Conservation (phyloP, 2,888 invertebrate genomes). For the Horisme vitalbata region DNA sequence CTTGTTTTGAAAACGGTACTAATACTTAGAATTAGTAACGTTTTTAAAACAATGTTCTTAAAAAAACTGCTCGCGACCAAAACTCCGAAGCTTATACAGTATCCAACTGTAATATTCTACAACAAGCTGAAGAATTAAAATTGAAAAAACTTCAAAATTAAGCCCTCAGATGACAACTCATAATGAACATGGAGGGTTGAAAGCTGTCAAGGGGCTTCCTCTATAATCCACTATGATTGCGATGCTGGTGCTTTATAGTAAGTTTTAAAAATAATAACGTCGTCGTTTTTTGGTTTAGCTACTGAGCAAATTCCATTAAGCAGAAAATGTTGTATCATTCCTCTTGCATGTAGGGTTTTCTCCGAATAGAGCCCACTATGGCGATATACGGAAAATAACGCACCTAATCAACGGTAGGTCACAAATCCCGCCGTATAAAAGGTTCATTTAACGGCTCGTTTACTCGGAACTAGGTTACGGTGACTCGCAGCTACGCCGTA, state of each 20-base stretch:
- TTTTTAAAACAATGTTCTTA: too few relatives aligned
- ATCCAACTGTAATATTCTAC: too few relatives aligned
- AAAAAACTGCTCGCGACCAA: too few relatives aligned
- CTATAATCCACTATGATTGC: conserved; percentile 17
- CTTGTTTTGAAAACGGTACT: too few relatives aligned
- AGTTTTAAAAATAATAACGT: neutral
- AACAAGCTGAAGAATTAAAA: neutral
- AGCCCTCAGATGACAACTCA: conserved; percentile 16
- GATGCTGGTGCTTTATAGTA: neutral
- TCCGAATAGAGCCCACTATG: too few relatives aligned
- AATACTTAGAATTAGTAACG: too few relatives aligned
- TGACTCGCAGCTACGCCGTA: conserved; percentile 8
- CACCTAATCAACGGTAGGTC: neutral
- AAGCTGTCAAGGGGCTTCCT: conserved; percentile 21
- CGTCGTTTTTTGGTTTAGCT: too few relatives aligned
- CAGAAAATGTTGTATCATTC: too few relatives aligned
- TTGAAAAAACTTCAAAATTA: conserved; percentile 17
- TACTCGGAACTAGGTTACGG: conserved; percentile 9
- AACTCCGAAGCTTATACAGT: too few relatives aligned
- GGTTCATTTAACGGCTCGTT: conserved; percentile 2
- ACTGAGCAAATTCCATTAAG: too few relatives aligned
- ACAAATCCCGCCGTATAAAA: conserved; percentile 3
- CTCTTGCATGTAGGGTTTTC: too few relatives aligned
- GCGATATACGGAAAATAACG: neutral
- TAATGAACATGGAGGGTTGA: conserved; percentile 19